Evolutionary conservation across 1,140 invertebrate species (phyloP).

Genomic region (Cydia strobilella): DNA sequence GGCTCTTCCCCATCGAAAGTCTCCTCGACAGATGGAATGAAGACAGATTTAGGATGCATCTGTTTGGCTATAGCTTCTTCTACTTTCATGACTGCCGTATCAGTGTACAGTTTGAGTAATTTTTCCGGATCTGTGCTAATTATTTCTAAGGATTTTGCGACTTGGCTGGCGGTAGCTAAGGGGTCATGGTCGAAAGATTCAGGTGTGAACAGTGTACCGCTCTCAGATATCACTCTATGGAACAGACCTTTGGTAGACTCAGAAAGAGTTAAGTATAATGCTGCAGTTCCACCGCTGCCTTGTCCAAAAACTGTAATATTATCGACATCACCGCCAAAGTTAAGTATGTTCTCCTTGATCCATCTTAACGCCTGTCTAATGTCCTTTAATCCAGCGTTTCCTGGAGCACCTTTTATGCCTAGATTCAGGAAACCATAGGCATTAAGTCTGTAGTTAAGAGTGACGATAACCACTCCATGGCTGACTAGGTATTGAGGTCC

Average conservation of each 20-base stretch:
- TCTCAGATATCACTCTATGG: constrained; percentile 75
- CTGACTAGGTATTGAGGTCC: constrained; percentile 79
- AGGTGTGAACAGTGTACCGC: constrained; percentile 61
- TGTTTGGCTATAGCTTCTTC: constrained; percentile 69
- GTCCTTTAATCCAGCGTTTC: constrained; percentile 77
- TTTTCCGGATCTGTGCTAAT: constrained; percentile 56
- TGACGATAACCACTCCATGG: constrained; percentile 80
- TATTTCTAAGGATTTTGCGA: constrained; percentile 63
- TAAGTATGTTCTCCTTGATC: constrained; percentile 82
- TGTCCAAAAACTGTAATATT: constrained; percentile 83
- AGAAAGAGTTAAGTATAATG: constrained; percentile 81
- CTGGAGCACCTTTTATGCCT: constrained; percentile 74
- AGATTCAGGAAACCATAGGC: constrained; percentile 85
- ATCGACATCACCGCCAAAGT: constrained; percentile 84
- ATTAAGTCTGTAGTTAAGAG: constrained; percentile 81
- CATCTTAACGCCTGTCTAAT: constrained; percentile 84
- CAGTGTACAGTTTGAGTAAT: constrained; percentile 56
- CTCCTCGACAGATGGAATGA: constrained; percentile 76
- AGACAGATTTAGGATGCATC: constrained; percentile 70
- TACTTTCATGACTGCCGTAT: constrained; percentile 52
- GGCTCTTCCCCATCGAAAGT: constrained; percentile 69
- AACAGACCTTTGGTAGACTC: constrained; percentile 82
- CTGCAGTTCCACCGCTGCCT: constrained; percentile 82
- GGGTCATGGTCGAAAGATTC: constrained; percentile 64
- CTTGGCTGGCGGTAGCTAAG: constrained; percentile 58